Evolutionary conservation across 2,113 vertebrate species (phyloP).

Genomic region (Labeo rohita): DNA sequence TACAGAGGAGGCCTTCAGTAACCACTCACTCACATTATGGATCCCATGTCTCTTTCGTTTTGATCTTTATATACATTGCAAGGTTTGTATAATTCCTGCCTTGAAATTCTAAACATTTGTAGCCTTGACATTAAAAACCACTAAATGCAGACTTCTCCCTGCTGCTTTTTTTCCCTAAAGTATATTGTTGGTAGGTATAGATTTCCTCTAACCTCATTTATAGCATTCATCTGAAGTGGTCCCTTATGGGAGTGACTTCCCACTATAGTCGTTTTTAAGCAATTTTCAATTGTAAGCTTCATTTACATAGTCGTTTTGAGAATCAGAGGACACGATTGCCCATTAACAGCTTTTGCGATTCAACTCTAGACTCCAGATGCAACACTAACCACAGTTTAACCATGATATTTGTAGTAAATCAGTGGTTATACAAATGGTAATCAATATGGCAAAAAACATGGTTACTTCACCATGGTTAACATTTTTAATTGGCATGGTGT

Average conservation of each 20-base stretch:
- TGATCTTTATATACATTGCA: constrained; percentile 76
- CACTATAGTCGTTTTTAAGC: not conserved
- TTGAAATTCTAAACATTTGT: constrained; percentile 68
- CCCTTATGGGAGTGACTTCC: constrained; percentile 26
- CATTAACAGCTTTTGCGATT: not conserved
- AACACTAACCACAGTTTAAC: too few relatives aligned
- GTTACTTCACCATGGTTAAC: too few relatives aligned
- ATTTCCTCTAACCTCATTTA: constrained; percentile 68
- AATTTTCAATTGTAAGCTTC: not conserved
- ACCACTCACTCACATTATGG: constrained; percentile 63
- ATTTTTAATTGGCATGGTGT: too few relatives aligned
- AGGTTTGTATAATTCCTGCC: constrained; percentile 71
- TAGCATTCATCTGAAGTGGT: constrained; percentile 50
- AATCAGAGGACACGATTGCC: not conserved
- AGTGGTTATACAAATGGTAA: too few relatives aligned
- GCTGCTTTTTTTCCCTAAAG: constrained; percentile 52
- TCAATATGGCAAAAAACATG: too few relatives aligned
- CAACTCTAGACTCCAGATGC: not conserved
- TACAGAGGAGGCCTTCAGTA: constrained; percentile 69
- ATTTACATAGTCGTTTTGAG: not conserved
- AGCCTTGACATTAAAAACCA: constrained; percentile 76
- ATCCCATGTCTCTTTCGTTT: constrained; percentile 65
- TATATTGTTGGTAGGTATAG: constrained; percentile 63
- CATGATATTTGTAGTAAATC: too few relatives aligned
- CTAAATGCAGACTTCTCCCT: constrained; percentile 66